Evolutionary conservation across 1,140 invertebrate species (phyloP).

Genomic region (Tetraneura akinire): DNA sequence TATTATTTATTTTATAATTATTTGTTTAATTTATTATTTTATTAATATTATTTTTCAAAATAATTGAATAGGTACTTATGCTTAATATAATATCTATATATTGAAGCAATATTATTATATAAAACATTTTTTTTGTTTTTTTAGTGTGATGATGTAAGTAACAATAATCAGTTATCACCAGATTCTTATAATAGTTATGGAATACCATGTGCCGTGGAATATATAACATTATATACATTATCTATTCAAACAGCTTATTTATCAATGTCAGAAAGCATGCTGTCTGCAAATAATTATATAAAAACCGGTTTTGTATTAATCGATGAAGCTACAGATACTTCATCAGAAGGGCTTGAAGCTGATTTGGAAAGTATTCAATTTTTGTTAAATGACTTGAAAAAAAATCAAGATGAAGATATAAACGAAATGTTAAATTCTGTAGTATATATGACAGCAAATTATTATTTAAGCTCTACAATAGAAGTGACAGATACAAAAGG

Average conservation of each 20-base stretch:
- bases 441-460: background rate
- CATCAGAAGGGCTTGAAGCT: background rate
- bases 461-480: background rate
- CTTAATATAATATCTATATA: no score
- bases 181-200: background rate
- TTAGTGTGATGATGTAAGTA: background rate
- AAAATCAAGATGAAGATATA: background rate
- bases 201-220: background rate
- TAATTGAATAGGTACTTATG: no score
- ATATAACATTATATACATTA: background rate
- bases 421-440: background rate
- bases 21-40: no score
- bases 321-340: background rate
- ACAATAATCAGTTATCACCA: background rate
- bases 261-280: background rate
- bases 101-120: no score
- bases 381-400: background rate
- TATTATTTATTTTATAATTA: no score
- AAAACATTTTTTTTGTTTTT: background rate
- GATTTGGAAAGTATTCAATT: no score
- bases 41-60: no score
- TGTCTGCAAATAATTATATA: conserved; percentile 5
- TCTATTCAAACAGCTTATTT: background rate
- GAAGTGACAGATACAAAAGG: background rate
- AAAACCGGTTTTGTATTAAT: background rate